These are phyloP conservation scores for Paralichthys olivaceus DNA, from an alignment of 2,113 vertebrate genomes.

Conservation along the genomic window DNA sequence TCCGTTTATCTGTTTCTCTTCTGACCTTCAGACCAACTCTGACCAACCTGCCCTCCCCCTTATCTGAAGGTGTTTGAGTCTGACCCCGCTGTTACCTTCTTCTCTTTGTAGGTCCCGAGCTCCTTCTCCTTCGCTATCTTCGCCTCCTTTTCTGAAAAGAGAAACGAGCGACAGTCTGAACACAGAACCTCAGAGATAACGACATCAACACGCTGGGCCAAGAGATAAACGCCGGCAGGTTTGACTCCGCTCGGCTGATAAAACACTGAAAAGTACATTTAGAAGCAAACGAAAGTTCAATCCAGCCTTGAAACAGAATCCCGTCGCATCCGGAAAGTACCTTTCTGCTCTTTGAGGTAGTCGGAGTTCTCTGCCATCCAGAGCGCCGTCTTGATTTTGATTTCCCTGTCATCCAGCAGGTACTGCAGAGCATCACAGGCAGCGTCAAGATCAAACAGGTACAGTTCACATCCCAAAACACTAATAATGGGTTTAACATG, in stretches of 20 bases:
- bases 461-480: too few relatives aligned
- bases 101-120: conserved; percentile 95
- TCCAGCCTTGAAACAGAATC: neutral
- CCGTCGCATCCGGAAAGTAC: conserved; percentile 66
- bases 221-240: neutral
- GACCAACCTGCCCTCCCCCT: neutral
- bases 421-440: conserved; percentile 82
- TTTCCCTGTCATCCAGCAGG: conserved; percentile 91
- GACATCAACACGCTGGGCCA: neutral
- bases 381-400: conserved; percentile 92
- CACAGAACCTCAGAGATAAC: neutral
- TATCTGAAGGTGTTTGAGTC: neutral
- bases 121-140: conserved; percentile 96
- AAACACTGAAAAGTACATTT: neutral
- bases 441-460: too few relatives aligned
- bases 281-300: too few relatives aligned
- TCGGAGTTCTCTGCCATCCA: conserved; percentile 97
- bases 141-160: conserved; percentile 91
- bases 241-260: too few relatives aligned
- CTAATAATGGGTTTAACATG: too few relatives aligned
- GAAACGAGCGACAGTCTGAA: conserved; percentile 42
- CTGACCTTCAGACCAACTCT: neutral
- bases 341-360: conserved; percentile 95
- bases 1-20: too few relatives aligned
- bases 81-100: conserved; percentile 84